A percentile compares a stretch with the other conserved stretches of the same genome.
Conservation (phyloP, 1,140 invertebrate genomes). For the Zaprionus ornatus region DNA sequence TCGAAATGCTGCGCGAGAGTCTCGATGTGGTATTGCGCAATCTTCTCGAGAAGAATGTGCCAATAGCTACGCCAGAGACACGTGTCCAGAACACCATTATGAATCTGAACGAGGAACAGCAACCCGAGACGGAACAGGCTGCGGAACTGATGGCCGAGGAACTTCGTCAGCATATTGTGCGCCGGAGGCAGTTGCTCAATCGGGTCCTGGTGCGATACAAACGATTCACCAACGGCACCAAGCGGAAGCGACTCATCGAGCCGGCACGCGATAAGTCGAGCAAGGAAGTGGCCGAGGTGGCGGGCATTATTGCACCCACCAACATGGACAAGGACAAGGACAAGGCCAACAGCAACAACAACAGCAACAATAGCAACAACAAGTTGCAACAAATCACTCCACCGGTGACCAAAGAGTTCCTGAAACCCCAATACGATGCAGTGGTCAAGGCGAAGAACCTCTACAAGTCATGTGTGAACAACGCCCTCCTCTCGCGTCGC, state of each 20-base stretch:
- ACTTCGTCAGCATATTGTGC: slow-evolving; percentile 62
- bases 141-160: slow-evolving; percentile 44
- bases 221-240: slow-evolving; percentile 50
- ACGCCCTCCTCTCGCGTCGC: slow-evolving; percentile 88
- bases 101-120: slow-evolving; percentile 59
- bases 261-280: slow-evolving; percentile 45
- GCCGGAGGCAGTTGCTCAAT: slow-evolving; percentile 54
- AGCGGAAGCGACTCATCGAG: slow-evolving; percentile 59
- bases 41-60: slow-evolving; percentile 85
- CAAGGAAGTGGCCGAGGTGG: slow-evolving; percentile 47
- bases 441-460: slow-evolving; percentile 90
- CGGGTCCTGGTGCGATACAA: slow-evolving; percentile 67
- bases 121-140: slow-evolving; percentile 42
- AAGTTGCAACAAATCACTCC: neutral
- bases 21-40: slow-evolving; percentile 89
- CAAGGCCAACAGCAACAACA: slow-evolving; percentile 7
- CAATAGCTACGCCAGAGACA: slow-evolving; percentile 20
- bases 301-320: neutral
- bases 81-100: slow-evolving; percentile 52
- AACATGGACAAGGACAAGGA: slow-evolving; percentile 25
- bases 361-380: slow-evolving; percentile 16
- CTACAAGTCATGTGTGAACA: slow-evolving; percentile 94
- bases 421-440: slow-evolving; percentile 84
- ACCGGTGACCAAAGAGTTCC: slow-evolving; percentile 21
- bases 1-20: slow-evolving; percentile 92